Conservation (phyloP, 1,140 invertebrate genomes). For the Chrysoperla carnea region DNA sequence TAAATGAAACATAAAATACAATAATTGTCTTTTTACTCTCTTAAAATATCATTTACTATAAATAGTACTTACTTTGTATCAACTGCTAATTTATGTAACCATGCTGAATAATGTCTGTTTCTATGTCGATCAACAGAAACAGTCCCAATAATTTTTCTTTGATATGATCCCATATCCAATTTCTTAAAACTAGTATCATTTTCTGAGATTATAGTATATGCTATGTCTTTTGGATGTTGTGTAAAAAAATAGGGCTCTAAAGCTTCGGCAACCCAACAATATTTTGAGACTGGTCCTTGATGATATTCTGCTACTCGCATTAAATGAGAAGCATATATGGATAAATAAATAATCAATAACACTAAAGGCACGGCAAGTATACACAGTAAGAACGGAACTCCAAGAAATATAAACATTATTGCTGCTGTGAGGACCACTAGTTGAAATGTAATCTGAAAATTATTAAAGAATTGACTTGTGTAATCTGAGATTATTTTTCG, state of each 20-base stretch:
- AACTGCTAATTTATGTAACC: background rate
- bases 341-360: conserved; percentile 6
- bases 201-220: background rate
- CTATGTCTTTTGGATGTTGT: background rate
- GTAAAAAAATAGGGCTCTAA: background rate
- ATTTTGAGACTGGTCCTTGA: background rate
- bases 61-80: background rate
- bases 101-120: background rate
- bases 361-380: conserved; percentile 5
- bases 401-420: conserved; percentile 10
- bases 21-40: background rate
- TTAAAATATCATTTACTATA: background rate
- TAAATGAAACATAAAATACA: background rate
- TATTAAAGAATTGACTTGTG: background rate
- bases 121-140: background rate
- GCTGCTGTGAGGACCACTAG: conserved; percentile 8
- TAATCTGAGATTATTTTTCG: background rate
- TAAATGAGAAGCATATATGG: conserved; percentile 4
- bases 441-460: conserved; percentile 8
- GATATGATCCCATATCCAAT: background rate
- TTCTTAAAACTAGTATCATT: background rate
- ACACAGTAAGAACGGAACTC: conserved; percentile 7
- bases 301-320: conserved; percentile 6
- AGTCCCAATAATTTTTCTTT: background rate
- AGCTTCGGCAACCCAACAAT: background rate